Evolutionary conservation across 2,888 invertebrate genomes (phyloP).

Genomic region (Trissolcus brochymenae): DNA sequence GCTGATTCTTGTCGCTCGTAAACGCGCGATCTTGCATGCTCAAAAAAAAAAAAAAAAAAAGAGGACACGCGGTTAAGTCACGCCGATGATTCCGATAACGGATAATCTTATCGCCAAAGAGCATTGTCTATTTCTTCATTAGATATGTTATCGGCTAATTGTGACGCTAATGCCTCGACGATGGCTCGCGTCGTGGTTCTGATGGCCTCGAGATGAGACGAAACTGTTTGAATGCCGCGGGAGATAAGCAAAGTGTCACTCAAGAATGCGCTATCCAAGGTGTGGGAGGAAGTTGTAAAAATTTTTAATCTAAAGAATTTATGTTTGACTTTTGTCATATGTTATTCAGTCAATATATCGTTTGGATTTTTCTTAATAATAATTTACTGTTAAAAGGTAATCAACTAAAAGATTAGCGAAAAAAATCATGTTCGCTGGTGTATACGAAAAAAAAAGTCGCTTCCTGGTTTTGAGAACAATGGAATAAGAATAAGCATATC

Average conservation of each 20-base stretch:
- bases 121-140: conserved; percentile 31
- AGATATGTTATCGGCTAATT: conserved; percentile 42
- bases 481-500: conserved; percentile 24
- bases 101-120: conserved; percentile 42
- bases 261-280: background rate
- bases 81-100: conserved; percentile 36
- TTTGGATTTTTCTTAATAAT: no score
- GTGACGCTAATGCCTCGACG: conserved; percentile 25
- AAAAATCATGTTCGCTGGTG: no score
- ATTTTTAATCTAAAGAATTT: background rate
- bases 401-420: no score
- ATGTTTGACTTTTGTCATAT: background rate
- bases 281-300: conserved; percentile 14
- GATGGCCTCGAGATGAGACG: conserved; percentile 7
- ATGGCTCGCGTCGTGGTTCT: conserved; percentile 13
- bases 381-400: no score
- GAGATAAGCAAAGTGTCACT: conserved; percentile 22
- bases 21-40: conserved; percentile 21
- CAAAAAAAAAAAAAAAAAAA: background rate
- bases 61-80: conserved; percentile 1
- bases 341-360: no score
- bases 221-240: background rate
- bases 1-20: conserved; percentile 55
- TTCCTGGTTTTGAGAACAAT: conserved; percentile 37
- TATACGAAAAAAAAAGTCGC: conserved; percentile 21